Evolutionary conservation across 2,113 vertebrate genomes (phyloP).

Genomic region (Scomber japonicus): DNA sequence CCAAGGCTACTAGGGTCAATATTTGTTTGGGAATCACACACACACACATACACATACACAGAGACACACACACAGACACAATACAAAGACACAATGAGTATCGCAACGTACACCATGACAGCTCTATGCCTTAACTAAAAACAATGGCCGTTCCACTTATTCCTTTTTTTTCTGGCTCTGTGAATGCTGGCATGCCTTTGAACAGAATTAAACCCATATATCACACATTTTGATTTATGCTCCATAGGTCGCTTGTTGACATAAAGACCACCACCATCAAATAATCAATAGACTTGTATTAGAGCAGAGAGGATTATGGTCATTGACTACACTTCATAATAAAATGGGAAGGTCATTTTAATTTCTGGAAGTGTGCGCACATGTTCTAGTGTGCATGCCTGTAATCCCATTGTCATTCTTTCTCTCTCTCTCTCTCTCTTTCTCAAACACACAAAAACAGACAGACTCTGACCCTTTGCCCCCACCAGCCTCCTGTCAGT

Average conservation of each 20-base stretch:
- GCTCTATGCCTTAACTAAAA: neutral
- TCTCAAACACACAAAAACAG: slow-evolving; percentile 25
- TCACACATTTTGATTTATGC: slow-evolving; percentile 32
- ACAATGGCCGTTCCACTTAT: neutral
- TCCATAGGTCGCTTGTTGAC: slow-evolving; percentile 24
- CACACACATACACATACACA: neutral
- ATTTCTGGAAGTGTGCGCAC: slow-evolving; percentile 58
- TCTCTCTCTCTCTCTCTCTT: neutral
- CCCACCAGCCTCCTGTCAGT: slow-evolving; percentile 53
- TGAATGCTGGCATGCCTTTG: neutral
- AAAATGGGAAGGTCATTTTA: slow-evolving; percentile 65
- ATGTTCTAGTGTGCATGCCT: slow-evolving; percentile 21
- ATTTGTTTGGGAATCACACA: no score
- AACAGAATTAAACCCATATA: slow-evolving; percentile 20
- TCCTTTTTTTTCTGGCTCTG: neutral
- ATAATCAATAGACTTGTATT: slow-evolving; percentile 66
- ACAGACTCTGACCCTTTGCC: slow-evolving; percentile 50
- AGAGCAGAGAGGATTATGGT: slow-evolving; percentile 43
- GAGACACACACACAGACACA: neutral
- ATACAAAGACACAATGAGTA: neutral
- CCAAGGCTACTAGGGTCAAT: neutral
- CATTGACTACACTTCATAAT: slow-evolving; percentile 58
- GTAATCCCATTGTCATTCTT: slow-evolving; percentile 36
- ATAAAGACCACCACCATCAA: slow-evolving; percentile 29
- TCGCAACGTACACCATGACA: neutral